Base-by-base conservation (phyloP, 1,140 invertebrate species). In the Drosophila parvula region DNA sequence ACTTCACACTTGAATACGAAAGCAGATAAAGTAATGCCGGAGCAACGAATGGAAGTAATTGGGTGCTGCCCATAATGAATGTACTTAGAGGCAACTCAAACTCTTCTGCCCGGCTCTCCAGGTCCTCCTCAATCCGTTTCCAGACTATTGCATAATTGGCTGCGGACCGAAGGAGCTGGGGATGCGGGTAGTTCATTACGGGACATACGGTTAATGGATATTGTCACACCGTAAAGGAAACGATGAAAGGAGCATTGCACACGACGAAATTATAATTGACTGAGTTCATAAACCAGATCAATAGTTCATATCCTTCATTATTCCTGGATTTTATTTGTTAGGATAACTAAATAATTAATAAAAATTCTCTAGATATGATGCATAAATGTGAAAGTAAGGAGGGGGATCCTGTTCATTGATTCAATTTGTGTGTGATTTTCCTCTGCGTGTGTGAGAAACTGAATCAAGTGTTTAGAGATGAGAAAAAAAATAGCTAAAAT, bases 1-100 rank as follows among this genome's bases (percentile, higher is more conserved):
- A 88, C 84, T 88, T 88, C 84, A 88, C 84, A 88, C 84, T 89
- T 88, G 84, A 88, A 89, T 89, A 84, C 84, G 55, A 88, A 89
- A 89, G 84, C 78, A 88, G 84, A 88, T 88, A 88, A 84, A 88
- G 84, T 89, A 89, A 88, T 89, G 80, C 79, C 71, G 47, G 68
- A 56, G 50, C 50, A 78, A 75, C 74, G 74, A 83, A 78, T 83
- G 73, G 74, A 89, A 83, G 80, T 88, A 88, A 88, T 88, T 88
- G 84, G 83, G 80, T 84, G 83, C 80, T 77, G 67, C 59, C 67
- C 58, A 62, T 82, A 82, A 86, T 79, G 82, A 82, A 82, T 73
- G 70, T 70, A 58, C 50, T 71, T 57, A 69, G 50, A 57, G 34
- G 43, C 34, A 65, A 38, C 63, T 47, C 60, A 32, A 36, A 41